Percentiles rank a stretch among this genome's conserved stretches.
Evolutionary conservation across 64 coral and sea anemone species (phyloP).

Genomic region (Stylophora pistillata): DNA sequence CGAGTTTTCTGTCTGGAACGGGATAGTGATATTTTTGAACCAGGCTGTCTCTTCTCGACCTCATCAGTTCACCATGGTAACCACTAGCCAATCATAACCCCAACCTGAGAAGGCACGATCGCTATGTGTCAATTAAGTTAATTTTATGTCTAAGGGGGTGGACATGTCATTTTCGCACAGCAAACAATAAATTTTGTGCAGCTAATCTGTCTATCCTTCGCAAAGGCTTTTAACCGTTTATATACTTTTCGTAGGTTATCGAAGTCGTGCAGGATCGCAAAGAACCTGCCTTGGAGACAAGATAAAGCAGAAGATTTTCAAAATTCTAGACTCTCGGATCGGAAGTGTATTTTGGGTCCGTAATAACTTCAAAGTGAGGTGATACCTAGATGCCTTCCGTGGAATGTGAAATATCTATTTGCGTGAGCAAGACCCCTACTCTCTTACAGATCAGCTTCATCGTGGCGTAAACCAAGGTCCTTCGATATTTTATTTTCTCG

Average conservation of each 20-base stretch:
- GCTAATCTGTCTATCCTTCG: conserved; percentile 27
- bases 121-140: conserved; percentile 74
- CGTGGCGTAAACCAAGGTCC: neutral
- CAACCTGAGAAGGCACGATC: conserved; percentile 39
- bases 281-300: neutral
- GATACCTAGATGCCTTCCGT: conserved; percentile 28
- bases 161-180: conserved; percentile 44
- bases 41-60: neutral
- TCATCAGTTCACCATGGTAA: conserved; percentile 14
- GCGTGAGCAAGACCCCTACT: conserved; percentile 18
- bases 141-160: conserved; percentile 60
- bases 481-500: conserved; percentile 11
- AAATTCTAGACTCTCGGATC: neutral
- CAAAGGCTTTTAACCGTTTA: conserved; percentile 1
- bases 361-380: conserved; percentile 25
- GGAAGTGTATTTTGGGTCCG: conserved; percentile 38
- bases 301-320: neutral
- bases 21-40: conserved; percentile 16
- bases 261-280: neutral
- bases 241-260: neutral
- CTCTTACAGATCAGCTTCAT: neutral
- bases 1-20: neutral
- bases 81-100: conserved; percentile 37
- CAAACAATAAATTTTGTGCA: conserved; percentile 44
- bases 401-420: conserved; percentile 51